A percentile compares a stretch with the other conserved stretches of the same genome.
Evolutionary conservation across 2,113 vertebrate species (phyloP).

Genomic region (Rhinolophus ferrumequinum): DNA sequence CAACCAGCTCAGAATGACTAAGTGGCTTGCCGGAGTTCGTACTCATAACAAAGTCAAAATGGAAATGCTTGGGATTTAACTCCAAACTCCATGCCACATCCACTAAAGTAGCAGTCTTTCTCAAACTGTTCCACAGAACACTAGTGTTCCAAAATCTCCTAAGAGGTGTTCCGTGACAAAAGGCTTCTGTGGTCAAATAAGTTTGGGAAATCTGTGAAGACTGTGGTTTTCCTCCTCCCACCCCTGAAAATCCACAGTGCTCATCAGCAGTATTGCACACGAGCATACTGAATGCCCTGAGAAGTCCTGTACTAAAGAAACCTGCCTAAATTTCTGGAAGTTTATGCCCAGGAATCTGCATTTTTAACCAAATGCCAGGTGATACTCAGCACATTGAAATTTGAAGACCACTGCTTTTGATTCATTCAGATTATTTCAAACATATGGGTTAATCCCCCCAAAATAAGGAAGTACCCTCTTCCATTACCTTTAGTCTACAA

Average conservation of each 20-base stretch:
- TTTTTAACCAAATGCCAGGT: too few relatives aligned
- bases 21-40: neutral
- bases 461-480: neutral
- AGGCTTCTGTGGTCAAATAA: neutral
- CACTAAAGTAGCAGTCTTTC: neutral
- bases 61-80: neutral
- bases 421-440: neutral
- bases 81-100: neutral
- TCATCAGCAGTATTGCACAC: accelerated
- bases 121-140: neutral
- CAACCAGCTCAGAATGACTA: neutral
- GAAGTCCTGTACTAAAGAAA: neutral
- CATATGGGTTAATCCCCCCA: neutral
- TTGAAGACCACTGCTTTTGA: neutral
- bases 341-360: neutral
- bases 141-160: neutral
- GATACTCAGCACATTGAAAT: neutral
- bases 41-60: neutral
- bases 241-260: neutral
- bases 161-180: neutral
- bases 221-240: neutral
- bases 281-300: neutral
- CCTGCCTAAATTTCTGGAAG: too few relatives aligned
- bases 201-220: neutral
- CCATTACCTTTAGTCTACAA: neutral